Evolutionary conservation across 37 sponge, comb jelly and placozoan genomes (phyloP), one percentile per base, ranked within the genome.

Genomic region (Eunapius fragilis): DNA sequence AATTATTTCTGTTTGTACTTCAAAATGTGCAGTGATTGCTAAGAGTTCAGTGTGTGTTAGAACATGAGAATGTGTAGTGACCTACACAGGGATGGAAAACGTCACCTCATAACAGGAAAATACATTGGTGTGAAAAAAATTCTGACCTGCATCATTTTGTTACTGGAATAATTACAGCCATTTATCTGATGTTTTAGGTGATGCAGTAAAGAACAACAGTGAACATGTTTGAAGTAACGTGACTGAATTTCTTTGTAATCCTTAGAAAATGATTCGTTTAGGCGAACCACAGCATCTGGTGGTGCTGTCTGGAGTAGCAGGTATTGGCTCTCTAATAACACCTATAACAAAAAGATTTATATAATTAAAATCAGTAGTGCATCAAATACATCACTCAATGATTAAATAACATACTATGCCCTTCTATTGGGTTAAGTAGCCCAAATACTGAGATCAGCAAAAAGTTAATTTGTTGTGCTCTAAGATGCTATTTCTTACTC

Each of bases 1-100:
- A 37, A 88, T 74, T 45, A 31, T 33, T 23, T 58, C 5, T 14
- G 79, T 25, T n/a, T 82, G 12, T 48, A 32, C 33, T 69, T 26
- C 25, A n/a, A 75, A 6, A 37, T 11, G 10, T 14, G 25, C 28
- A 27, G 37, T 34, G 17, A 87, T 38, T 22, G 87, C 78, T 2
- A 68, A 75, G 5, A 86, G 27, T 30, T 88, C 91, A 6, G 41
- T 78, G 22, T n/a, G 37, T 13, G 87, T 79, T 34, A 96, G 86
- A 11, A 93, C 91, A 25, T 83, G 93, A 32, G 91, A 86, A 41
- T 96, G 94, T 67, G 96, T 96, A 6, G 96, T 96, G 2, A 96
- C 96, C 87, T 96, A 85, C 27, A 91, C n/a, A n/a, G n/a, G n/a
- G n/a, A 22, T 25, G 70, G 3, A 47, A 58, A 37, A 72, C n/a